A percentile compares a stretch with the other conserved stretches of the same genome.
Conservation (phyloP, 53 echinoderm and acorn worm genomes). For the Apostichopus leukothele region DNA sequence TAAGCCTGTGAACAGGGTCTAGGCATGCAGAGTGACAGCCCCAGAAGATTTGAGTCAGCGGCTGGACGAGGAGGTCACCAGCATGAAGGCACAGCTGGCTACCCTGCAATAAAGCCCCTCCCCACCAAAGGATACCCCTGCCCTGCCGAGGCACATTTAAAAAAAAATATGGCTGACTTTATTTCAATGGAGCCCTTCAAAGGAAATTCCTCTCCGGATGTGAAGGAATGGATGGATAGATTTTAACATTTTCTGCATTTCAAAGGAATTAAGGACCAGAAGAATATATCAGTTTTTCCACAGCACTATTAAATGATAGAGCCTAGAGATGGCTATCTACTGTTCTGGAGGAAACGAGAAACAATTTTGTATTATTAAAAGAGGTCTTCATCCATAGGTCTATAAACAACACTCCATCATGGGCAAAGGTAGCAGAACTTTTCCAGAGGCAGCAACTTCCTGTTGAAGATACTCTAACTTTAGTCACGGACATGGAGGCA, state of each 20-base stretch:
- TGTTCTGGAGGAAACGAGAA: neutral
- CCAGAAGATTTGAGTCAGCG: no score
- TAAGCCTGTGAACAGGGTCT: neutral
- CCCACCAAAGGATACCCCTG: no score
- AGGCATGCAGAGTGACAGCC: no score
- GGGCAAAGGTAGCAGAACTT: constrained; percentile 10
- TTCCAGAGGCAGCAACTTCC: constrained; percentile 5
- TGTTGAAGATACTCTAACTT: neutral
- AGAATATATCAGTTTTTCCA: constrained; percentile 1
- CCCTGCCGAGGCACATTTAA: no score
- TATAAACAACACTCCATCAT: neutral
- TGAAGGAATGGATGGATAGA: neutral
- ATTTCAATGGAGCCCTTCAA: no score
- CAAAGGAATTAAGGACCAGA: constrained; percentile 9
- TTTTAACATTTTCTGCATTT: neutral
- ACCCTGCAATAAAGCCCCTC: neutral
- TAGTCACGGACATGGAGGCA: constrained; percentile 7
- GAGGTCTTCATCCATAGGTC: constrained; percentile 1
- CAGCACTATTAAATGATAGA: constrained; percentile 10
- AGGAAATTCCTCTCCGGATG: no score
- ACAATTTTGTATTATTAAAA: neutral
- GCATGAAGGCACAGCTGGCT: no score
- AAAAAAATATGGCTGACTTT: no score
- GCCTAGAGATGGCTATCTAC: constrained; percentile 23
- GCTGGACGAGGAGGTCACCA: neutral